Conservation (phyloP, 2,113 vertebrate species). For the Oreochromis spilurus region DNA sequence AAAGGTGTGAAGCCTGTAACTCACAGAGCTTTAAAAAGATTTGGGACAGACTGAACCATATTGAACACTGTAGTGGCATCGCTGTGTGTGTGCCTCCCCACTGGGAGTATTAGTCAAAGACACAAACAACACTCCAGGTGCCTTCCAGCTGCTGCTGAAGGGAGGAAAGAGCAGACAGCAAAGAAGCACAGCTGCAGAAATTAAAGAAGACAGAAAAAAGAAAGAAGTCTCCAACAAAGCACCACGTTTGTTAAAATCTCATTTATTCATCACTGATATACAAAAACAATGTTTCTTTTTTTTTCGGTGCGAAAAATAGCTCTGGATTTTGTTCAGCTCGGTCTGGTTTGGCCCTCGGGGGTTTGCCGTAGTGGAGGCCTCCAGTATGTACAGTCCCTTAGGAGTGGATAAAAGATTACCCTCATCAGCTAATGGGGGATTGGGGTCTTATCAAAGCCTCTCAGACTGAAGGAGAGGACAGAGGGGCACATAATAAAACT, state of each 20-base stretch:
- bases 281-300: constrained; percentile 66
- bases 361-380: neutral
- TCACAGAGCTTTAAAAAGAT: neutral
- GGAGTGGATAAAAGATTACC: constrained; percentile 18
- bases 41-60: neutral
- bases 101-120: neutral
- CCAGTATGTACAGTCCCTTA: constrained; percentile 5
- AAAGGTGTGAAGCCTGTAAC: neutral
- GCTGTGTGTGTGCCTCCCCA: neutral
- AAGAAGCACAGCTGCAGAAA: neutral
- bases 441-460: constrained; percentile 9
- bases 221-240: neutral
- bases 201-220: neutral
- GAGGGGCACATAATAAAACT: neutral
- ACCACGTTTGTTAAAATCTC: constrained; percentile 67
- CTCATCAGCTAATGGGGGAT: constrained; percentile 11
- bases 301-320: constrained; percentile 59
- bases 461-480: neutral
- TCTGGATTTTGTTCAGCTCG: constrained; percentile 36
- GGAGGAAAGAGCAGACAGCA: neutral
- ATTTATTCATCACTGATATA: constrained; percentile 75
- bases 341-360: constrained; percentile 22
- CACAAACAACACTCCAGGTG: constrained; percentile 20
- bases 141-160: constrained; percentile 18
- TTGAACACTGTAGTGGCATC: neutral